Base-by-base conservation (phyloP, 1,140 invertebrate genomes). In the Procambarus virginalis region DNA sequence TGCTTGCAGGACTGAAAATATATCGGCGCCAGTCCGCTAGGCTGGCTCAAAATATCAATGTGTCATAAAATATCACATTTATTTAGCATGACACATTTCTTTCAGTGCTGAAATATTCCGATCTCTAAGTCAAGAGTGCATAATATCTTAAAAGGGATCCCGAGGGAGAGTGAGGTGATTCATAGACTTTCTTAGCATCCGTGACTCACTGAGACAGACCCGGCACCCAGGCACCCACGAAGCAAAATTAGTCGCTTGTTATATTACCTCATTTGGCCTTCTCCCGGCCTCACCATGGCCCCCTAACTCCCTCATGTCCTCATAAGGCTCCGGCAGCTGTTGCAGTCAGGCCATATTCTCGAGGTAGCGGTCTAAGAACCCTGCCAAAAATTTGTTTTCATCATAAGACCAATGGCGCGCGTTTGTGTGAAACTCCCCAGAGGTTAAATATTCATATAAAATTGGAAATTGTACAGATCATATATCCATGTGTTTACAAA, bases 231-330 rank as follows among this genome's bases (percentile, higher is more conserved):
- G 81, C 87, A 83, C 75, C 88, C 84, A 22, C 51, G 88, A 55
- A 60, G 81, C 76, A 89, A 76, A 89, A 84, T 89, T 89, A 89
- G 88, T 89, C 82, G 84, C 88, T 68, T 78, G 81, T 48, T 78
- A 84, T 89, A 89, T 89, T 84, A 84, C 88, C 88, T 64, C 88
- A 84, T 89, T 84, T 89, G 88, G 88, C 76, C 77, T 79, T 83
- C 77, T 79, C 70, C 80, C 51, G 51, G 20, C 64, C 51, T 82
- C 68, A 48, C 45, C 51, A 45, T 78, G 49, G 4, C 14, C 60
- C 46, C 45, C 46, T 51, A 45, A 70, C 81, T 48, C 55, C 81
- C 80, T 68, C 70, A 78, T 84, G 80, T 64, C 88, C 81, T 78
- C 80, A 68, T 89, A 89, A 84, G 88, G 86, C 64, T 84, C 46